These are phyloP conservation scores for Chondrilla cf. caribensis DNA, from an alignment of 37 sponge, comb jelly and placozoan species.

Conservation along the genomic window DNA sequence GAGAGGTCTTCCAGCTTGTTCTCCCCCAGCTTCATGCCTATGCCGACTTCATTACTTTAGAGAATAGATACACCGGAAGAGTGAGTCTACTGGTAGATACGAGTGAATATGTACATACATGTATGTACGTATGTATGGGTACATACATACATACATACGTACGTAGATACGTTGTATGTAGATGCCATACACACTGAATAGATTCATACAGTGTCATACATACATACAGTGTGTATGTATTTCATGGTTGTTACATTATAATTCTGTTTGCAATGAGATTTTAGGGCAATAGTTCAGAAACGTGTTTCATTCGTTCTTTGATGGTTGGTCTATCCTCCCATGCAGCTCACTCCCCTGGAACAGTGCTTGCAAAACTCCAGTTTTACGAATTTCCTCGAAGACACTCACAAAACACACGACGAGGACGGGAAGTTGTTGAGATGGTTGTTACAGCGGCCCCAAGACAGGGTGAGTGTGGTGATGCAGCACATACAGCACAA, in stretches of 20 bases:
- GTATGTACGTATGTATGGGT: not conserved
- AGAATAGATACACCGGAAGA: constrained; percentile 20
- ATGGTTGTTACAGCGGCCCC: constrained; percentile 32
- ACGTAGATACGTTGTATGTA: too few species aligned
- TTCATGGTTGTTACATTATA: too few species aligned
- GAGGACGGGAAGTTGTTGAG: constrained; percentile 48
- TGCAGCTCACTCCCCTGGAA: constrained; percentile 34
- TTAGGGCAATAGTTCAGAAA: too few species aligned
- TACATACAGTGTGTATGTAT: too few species aligned
- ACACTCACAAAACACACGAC: constrained; percentile 53
- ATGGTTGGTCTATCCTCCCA: too few species aligned
- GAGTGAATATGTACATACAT: not conserved
- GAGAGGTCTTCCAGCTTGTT: constrained; percentile 9
- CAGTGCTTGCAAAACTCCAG: constrained; percentile 36
- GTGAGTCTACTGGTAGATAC: not conserved
- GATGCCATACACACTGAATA: too few species aligned
- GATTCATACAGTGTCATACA: too few species aligned
- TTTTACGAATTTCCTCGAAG: constrained; percentile 43
- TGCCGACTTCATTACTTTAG: constrained; percentile 41
- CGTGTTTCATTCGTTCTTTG: too few species aligned
- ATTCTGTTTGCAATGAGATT: too few species aligned
- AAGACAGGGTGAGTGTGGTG: constrained; percentile 32
- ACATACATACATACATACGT: too few species aligned
- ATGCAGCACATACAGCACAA: too few species aligned
- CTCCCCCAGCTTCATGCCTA: constrained; percentile 43